Evolutionary conservation across 2,888 invertebrate genomes (phyloP).

Genomic region (Pristionchus exspectatus): DNA sequence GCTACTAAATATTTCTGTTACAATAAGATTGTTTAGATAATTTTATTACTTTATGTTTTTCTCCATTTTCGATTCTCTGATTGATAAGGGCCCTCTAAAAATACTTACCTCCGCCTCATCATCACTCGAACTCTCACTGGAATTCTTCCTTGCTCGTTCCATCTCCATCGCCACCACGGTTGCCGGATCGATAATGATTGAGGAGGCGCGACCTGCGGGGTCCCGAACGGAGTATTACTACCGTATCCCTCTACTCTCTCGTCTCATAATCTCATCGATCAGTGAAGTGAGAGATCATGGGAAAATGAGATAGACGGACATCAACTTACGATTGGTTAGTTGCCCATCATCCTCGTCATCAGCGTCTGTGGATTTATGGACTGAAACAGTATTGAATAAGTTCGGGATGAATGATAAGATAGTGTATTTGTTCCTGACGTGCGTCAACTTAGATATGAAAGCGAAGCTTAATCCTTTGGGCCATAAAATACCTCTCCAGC

Average conservation of each 20-base stretch:
- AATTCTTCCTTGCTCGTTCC: not conserved
- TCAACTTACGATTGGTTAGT: not conserved
- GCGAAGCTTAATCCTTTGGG: too few species aligned
- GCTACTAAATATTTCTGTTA: too few species aligned
- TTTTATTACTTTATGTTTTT: too few species aligned
- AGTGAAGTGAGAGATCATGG: too few species aligned
- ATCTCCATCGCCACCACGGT: constrained; percentile 1
- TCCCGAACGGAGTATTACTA: not conserved
- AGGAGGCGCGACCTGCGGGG: not conserved
- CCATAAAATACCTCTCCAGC: too few species aligned
- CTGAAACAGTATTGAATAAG: not conserved
- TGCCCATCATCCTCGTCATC: not conserved
- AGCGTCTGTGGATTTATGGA: not conserved
- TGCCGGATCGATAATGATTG: constrained; percentile 40
- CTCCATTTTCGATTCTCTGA: too few species aligned
- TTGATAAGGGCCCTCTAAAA: too few species aligned
- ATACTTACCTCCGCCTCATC: not conserved
- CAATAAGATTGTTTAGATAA: too few species aligned
- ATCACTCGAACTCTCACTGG: not conserved
- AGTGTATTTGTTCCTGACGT: too few species aligned
- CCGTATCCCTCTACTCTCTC: not conserved
- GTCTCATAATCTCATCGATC: too few species aligned
- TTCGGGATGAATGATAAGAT: not conserved
- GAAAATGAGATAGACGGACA: not conserved
- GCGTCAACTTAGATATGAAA: too few species aligned